A percentile compares a stretch with the other conserved stretches of the same genome.
phyloP scores from a whole-genome alignment of 2,888 invertebrate species.

The Thymelicus lineola region DNA sequence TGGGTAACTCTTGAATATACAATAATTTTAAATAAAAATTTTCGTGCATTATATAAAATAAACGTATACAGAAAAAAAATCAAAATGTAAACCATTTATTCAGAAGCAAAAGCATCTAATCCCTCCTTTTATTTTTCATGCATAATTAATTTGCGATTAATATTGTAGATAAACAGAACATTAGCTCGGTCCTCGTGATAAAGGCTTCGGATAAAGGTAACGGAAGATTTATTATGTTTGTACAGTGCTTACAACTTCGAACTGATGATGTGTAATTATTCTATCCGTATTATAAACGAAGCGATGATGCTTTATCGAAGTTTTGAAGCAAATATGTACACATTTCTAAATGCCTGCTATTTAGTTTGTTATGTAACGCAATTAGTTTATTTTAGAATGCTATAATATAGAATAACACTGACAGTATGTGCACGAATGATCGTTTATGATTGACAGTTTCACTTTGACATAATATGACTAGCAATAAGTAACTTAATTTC shows the following conservation, averaged over 20 bases:
- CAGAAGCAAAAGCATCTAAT: neutral
- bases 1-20: too few species aligned
- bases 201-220: conserved; percentile 29
- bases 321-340: neutral
- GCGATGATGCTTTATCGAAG: conserved; percentile 19
- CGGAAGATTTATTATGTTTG: conserved; percentile 35
- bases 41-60: too few species aligned
- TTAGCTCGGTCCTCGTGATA: conserved; percentile 19
- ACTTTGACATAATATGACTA: too few species aligned
- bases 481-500: too few species aligned
- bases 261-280: conserved; percentile 30
- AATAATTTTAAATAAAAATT: too few species aligned
- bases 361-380: conserved; percentile 5
- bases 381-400: neutral
- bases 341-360: neutral
- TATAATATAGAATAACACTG: too few species aligned
- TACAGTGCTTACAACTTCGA: conserved; percentile 25
- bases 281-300: conserved; percentile 22
- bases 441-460: too few species aligned
- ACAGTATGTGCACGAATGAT: too few species aligned
- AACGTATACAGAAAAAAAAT: neutral
- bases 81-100: neutral
- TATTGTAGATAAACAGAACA: conserved; percentile 32
- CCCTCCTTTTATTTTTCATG: conserved; percentile 29
- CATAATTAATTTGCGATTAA: conserved; percentile 35